Conservation (phyloP, 2,113 vertebrate genomes). For the Egretta garzetta region DNA sequence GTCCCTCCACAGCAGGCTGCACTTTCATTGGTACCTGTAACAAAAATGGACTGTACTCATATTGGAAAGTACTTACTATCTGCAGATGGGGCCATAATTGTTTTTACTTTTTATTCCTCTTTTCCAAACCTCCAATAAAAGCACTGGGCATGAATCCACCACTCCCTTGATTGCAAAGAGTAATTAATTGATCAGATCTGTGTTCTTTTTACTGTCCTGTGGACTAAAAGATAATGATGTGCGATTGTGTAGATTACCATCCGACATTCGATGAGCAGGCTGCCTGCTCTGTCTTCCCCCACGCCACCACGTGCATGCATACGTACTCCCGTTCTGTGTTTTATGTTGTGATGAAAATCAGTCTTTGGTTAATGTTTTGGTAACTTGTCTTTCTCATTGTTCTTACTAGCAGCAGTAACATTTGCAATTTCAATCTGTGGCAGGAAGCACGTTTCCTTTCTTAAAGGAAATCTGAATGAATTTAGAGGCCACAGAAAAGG, state of each 20-base stretch:
- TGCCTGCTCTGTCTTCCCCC: background rate
- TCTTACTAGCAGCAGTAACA: background rate
- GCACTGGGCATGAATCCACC: background rate
- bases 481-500: background rate
- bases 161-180: background rate
- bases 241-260: background rate
- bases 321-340: background rate
- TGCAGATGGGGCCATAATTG: background rate
- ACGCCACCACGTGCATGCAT: background rate
- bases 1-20: background rate
- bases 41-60: background rate
- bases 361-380: background rate
- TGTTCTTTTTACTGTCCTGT: background rate
- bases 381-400: background rate
- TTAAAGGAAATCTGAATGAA: background rate
- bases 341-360: background rate
- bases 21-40: background rate
- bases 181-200: background rate
- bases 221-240: background rate
- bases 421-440: background rate
- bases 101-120: background rate
- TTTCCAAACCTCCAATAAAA: background rate
- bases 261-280: background rate
- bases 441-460: background rate
- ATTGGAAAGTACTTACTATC: background rate